These are phyloP conservation scores for Drosophila affinis DNA, from an alignment of 2,888 invertebrate species.

Conservation along the genomic window DNA sequence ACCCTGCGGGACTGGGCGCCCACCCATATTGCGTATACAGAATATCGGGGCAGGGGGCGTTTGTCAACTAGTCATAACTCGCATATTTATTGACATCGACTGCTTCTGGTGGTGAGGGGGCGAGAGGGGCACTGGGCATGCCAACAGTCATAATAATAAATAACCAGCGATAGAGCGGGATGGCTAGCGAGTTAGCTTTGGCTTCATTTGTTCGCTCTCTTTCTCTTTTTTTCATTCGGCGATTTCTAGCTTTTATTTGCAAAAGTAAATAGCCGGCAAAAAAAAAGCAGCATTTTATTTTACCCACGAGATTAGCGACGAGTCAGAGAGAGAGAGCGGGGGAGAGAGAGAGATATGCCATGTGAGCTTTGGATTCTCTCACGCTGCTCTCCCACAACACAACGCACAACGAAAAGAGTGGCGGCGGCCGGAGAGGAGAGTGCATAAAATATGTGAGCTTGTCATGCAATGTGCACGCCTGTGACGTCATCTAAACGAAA, in stretches of 20 bases:
- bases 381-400: slow-evolving; percentile 33
- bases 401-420: neutral
- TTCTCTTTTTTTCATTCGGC: neutral
- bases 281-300: slow-evolving; percentile 25
- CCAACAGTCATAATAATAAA: slow-evolving; percentile 58
- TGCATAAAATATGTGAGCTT: slow-evolving; percentile 54
- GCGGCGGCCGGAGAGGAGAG: neutral
- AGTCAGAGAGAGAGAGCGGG: neutral
- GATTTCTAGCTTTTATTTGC: slow-evolving; percentile 12
- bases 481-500: slow-evolving; percentile 58
- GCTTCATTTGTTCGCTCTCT: neutral
- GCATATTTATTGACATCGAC: slow-evolving; percentile 64
- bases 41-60: neutral
- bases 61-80: slow-evolving; percentile 67
- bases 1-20: neutral
- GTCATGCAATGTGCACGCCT: slow-evolving; percentile 41
- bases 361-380: slow-evolving; percentile 8
- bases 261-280: slow-evolving; percentile 44
- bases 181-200: neutral
- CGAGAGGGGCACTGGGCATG: slow-evolving; percentile 18
- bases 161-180: slow-evolving; percentile 35
- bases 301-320: slow-evolving; percentile 15
- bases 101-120: slow-evolving; percentile 1
- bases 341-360: slow-evolving; percentile 1
- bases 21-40: neutral